A percentile compares a stretch with the other conserved stretches of the same genome.
These are phyloP conservation scores for Drosophila macrospina DNA, from an alignment of 2,888 invertebrate genomes.

Conservation along the genomic window DNA sequence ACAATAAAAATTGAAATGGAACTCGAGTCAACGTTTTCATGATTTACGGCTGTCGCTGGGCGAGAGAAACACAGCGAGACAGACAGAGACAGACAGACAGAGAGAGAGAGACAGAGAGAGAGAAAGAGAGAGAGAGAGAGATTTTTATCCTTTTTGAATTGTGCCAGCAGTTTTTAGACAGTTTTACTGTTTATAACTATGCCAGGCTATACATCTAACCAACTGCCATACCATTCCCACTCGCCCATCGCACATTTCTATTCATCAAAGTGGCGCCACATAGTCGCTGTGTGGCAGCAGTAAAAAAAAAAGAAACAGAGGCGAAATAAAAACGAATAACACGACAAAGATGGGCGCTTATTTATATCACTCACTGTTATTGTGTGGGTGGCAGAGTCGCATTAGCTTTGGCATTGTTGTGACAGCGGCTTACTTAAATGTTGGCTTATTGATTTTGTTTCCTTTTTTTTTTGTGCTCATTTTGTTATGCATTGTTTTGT, in stretches of 20 bases:
- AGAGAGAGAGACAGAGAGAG: not conserved
- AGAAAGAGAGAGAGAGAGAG: conserved; percentile 13
- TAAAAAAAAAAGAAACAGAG: not conserved
- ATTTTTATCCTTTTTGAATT: conserved; percentile 75
- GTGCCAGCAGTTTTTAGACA: conserved; percentile 72
- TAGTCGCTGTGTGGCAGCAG: conserved; percentile 30
- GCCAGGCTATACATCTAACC: conserved; percentile 29
- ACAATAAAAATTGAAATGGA: conserved; percentile 69
- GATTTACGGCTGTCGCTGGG: conserved; percentile 68
- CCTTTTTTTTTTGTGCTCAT: not conserved
- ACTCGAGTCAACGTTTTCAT: conserved; percentile 64
- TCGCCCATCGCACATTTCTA: conserved; percentile 26
- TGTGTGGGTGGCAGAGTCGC: conserved; percentile 41
- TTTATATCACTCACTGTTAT: conserved; percentile 70
- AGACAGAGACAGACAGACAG: not conserved
- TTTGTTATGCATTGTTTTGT: not conserved
- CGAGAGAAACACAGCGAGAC: conserved; percentile 1
- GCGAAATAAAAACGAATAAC: conserved; percentile 13
- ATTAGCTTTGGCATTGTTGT: conserved; percentile 61
- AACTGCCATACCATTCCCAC: not conserved
- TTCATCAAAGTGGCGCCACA: conserved; percentile 66
- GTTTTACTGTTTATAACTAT: conserved; percentile 78
- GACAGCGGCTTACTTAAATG: conserved; percentile 65
- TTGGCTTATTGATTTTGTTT: conserved; percentile 69
- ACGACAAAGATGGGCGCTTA: conserved; percentile 53